phyloP scores from a whole-genome alignment of 2,888 invertebrate species.

The Sinhomidia bicolor region DNA sequence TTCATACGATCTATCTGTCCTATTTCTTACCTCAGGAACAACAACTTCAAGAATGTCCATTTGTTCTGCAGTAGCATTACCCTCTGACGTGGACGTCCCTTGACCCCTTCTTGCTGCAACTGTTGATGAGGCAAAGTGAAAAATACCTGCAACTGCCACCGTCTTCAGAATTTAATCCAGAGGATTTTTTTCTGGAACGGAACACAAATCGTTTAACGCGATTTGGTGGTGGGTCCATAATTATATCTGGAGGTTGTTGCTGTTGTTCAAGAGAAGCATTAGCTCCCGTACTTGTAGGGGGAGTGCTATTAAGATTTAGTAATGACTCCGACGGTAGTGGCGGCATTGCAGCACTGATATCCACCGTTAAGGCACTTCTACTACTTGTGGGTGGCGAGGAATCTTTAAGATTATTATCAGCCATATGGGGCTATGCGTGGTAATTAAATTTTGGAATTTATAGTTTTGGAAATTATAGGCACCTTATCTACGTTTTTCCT shows the following conservation, averaged over 20 bases:
- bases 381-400: not conserved
- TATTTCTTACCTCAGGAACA: conserved; percentile 89
- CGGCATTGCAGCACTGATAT: conserved; percentile 22
- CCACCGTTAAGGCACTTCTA: not conserved
- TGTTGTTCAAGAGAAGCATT: not conserved
- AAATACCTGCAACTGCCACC: too few species aligned
- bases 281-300: not conserved
- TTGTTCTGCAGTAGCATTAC: conserved; percentile 83
- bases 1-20: too few species aligned
- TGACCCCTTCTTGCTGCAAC: too few species aligned
- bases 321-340: not conserved
- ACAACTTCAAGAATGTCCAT: conserved; percentile 90
- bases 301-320: not conserved
- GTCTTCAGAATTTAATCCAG: too few species aligned
- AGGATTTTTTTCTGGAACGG: conserved; percentile 83
- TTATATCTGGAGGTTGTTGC: conserved; percentile 41
- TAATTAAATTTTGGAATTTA: not conserved
- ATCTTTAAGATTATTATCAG: not conserved
- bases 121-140: too few species aligned
- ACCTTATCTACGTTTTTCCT: not conserved
- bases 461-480: not conserved
- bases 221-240: conserved; percentile 56
- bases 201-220: conserved; percentile 91
- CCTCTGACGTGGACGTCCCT: not conserved
- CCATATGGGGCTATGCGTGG: not conserved